Evolutionary conservation across 2,113 vertebrate genomes (phyloP).

Genomic region (Mionectes macconnelli): DNA sequence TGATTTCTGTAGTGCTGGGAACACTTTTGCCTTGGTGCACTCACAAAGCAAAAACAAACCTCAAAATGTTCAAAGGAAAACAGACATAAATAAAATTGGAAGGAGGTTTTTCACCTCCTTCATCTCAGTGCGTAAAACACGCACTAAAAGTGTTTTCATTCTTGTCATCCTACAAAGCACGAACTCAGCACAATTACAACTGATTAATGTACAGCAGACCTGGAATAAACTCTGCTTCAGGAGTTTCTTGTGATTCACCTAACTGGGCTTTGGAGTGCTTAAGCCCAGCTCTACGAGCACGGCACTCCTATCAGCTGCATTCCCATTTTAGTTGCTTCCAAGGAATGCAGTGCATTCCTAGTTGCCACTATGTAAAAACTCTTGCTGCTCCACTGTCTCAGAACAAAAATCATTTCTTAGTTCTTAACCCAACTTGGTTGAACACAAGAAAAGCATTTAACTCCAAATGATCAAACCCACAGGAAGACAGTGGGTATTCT

Average conservation of each 20-base stretch:
- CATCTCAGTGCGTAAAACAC: not conserved
- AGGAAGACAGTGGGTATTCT: not conserved
- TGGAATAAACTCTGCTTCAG: not conserved
- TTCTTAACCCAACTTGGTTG: not conserved
- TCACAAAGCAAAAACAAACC: not conserved
- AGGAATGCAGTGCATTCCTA: not conserved
- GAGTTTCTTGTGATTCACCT: not conserved
- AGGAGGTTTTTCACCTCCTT: not conserved
- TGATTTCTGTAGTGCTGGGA: not conserved
- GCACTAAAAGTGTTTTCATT: not conserved
- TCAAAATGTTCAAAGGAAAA: not conserved
- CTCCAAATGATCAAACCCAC: not conserved
- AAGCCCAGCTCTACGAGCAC: not conserved
- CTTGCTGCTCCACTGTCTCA: not conserved
- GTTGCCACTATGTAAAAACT: not conserved
- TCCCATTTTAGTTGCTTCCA: not conserved
- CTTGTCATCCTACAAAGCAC: not conserved
- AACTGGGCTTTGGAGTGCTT: not conserved
- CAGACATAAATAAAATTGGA: not conserved
- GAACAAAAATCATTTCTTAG: not conserved
- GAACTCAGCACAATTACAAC: not conserved
- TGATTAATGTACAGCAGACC: not conserved
- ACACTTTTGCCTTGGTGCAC: not conserved
- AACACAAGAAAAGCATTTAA: not conserved
- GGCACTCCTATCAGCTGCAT: not conserved